phyloP scores from a whole-genome alignment of 2,797 vertebrate genomes.

The Catharus ustulatus region DNA sequence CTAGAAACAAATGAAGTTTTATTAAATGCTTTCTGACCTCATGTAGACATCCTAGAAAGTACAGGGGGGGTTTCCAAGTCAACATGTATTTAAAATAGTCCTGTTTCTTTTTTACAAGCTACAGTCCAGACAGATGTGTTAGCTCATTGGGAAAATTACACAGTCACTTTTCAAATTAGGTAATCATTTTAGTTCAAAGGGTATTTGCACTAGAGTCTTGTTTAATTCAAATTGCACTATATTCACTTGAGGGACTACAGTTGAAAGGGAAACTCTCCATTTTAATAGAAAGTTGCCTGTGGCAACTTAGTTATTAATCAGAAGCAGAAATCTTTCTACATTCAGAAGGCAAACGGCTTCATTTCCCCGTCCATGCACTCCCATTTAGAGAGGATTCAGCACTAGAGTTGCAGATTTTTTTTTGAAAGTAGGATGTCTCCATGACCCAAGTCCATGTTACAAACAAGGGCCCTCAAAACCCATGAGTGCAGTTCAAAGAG shows the following conservation, averaged over 20 bases:
- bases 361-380: background rate
- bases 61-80: background rate
- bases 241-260: background rate
- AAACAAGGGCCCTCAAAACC: background rate
- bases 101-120: background rate
- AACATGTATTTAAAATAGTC: background rate
- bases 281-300: background rate
- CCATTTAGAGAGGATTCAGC: background rate
- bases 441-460: background rate
- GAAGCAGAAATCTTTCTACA: background rate
- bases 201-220: background rate
- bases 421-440: background rate
- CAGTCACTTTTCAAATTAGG: conserved; percentile 19
- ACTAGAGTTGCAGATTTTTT: background rate
- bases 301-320: conserved; percentile 15
- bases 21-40: background rate
- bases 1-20: background rate
- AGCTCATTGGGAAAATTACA: background rate
- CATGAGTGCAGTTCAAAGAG: background rate
- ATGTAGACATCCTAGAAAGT: background rate
- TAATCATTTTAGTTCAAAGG: conserved; percentile 7
- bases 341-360: background rate
- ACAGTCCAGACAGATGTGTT: background rate
- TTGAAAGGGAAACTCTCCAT: background rate
- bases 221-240: conserved; percentile 21